Percentiles rank a stretch among this genome's conserved stretches.
These are phyloP conservation scores for Silurus meridionalis DNA, from an alignment of 2,113 vertebrate species.

Conservation along the genomic window DNA sequence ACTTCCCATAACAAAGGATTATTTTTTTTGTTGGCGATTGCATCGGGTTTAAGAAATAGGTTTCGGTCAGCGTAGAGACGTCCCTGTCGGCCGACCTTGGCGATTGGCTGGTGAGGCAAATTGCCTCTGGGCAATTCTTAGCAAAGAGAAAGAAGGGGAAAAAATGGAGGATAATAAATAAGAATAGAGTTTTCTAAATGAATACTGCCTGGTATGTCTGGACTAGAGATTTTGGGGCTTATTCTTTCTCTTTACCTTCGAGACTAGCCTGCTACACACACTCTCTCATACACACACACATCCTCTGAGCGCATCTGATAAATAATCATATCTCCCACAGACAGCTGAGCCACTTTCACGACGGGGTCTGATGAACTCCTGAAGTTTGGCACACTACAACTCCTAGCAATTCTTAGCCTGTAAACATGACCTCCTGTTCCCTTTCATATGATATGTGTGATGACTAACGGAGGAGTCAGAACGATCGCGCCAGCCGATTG, in stretches of 20 bases:
- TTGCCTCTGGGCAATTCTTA: conserved; percentile 26
- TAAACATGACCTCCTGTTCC: neutral
- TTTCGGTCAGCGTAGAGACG: neutral
- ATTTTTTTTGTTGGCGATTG: conserved; percentile 34
- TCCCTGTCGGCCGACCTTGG: conserved; percentile 33
- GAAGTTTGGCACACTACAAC: neutral
- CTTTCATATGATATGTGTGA: neutral
- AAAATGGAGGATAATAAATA: conserved; percentile 18
- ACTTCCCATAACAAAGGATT: conserved; percentile 49
- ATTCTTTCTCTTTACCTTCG: conserved; percentile 10
- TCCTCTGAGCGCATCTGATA: conserved; percentile 37
- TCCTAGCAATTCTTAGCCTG: neutral
- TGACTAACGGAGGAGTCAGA: neutral
- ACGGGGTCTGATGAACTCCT: neutral
- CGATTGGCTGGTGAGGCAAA: conserved; percentile 16
- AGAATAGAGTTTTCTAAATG: conserved; percentile 11
- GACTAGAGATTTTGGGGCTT: conserved; percentile 5
- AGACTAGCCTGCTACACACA: conserved; percentile 32
- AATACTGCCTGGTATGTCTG: conserved; percentile 8
- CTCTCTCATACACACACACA: neutral
- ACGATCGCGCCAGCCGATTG: neutral
- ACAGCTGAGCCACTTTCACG: neutral
- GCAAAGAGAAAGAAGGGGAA: neutral
- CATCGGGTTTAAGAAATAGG: conserved; percentile 39
- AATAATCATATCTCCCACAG: conserved; percentile 38